Evolutionary conservation across 2,888 invertebrate species (phyloP).

Genomic region (Strigamia maritima): DNA sequence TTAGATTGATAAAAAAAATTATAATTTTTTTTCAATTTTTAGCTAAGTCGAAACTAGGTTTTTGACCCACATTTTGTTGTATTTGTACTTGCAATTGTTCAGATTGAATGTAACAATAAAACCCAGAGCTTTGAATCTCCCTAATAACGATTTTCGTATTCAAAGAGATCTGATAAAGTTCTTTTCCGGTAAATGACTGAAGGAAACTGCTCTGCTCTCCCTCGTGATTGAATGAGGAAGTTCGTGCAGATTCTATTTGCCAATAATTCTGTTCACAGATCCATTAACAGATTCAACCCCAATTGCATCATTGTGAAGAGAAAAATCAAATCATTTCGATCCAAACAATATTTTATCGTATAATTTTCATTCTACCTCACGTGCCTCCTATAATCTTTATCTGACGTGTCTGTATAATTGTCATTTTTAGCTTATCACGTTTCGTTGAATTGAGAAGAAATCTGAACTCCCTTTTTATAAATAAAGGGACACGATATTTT

Average conservation of each 20-base stretch:
- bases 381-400: too few relatives aligned
- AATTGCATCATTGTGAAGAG: not conserved
- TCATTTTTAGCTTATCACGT: too few relatives aligned
- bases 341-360: conserved; percentile 9
- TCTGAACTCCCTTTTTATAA: not conserved
- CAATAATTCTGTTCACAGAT: not conserved
- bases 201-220: not conserved
- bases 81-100: too few relatives aligned
- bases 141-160: not conserved
- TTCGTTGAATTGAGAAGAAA: not conserved
- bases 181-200: not conserved
- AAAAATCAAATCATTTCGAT: not conserved
- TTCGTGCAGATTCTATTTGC: conserved; percentile 11
- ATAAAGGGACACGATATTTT: not conserved
- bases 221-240: not conserved
- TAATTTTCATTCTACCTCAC: not conserved
- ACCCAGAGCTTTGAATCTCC: not conserved
- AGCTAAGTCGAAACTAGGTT: too few relatives aligned
- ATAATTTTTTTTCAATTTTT: not conserved
- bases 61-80: too few relatives aligned
- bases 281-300: conserved; percentile 15
- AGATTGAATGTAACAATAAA: too few relatives aligned
- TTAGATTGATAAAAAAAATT: not conserved
- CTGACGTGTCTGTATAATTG: too few relatives aligned
- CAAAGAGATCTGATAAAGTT: not conserved